Evolutionary conservation across 2,888 invertebrate genomes (phyloP).

Genomic region (Catotricha subobsoleta): DNA sequence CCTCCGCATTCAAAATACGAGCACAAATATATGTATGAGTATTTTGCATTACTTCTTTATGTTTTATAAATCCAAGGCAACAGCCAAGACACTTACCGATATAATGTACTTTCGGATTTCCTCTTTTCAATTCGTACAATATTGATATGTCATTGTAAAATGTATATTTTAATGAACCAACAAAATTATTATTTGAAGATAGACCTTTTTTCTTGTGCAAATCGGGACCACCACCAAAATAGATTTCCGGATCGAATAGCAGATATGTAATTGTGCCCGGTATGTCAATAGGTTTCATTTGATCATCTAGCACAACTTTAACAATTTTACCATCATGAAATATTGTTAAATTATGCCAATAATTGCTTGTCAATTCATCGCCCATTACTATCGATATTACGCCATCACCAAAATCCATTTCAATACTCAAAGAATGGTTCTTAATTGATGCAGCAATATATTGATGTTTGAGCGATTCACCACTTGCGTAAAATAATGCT

Average conservation of each 20-base stretch:
- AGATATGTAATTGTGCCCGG: slow-evolving; percentile 52
- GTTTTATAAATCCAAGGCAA: too few relatives aligned
- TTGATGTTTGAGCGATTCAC: slow-evolving; percentile 68
- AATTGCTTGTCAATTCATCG: slow-evolving; percentile 48
- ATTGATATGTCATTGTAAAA: slow-evolving; percentile 88
- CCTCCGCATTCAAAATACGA: too few relatives aligned
- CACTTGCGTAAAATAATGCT: slow-evolving; percentile 81
- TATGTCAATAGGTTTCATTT: slow-evolving; percentile 48
- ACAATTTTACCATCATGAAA: slow-evolving; percentile 57
- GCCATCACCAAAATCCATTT: slow-evolving; percentile 73
- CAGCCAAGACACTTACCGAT: too few relatives aligned
- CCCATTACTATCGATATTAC: slow-evolving; percentile 50
- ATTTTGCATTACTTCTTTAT: too few relatives aligned
- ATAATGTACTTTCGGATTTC: slow-evolving; percentile 70
- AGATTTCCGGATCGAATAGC: slow-evolving; percentile 86
- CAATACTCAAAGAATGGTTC: slow-evolving; percentile 65
- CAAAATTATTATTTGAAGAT: slow-evolving; percentile 67
- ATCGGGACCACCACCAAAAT: slow-evolving; percentile 78
- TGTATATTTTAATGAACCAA: slow-evolving; percentile 77
- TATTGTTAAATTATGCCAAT: slow-evolving; percentile 83
- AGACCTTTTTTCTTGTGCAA: slow-evolving; percentile 55
- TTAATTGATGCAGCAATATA: slow-evolving; percentile 77
- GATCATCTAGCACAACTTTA: slow-evolving; percentile 56
- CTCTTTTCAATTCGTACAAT: slow-evolving; percentile 67
- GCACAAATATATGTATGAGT: too few relatives aligned